These are phyloP conservation scores for Malacoraja senta DNA, from an alignment of 2,797 vertebrate genomes.

Conservation along the genomic window DNA sequence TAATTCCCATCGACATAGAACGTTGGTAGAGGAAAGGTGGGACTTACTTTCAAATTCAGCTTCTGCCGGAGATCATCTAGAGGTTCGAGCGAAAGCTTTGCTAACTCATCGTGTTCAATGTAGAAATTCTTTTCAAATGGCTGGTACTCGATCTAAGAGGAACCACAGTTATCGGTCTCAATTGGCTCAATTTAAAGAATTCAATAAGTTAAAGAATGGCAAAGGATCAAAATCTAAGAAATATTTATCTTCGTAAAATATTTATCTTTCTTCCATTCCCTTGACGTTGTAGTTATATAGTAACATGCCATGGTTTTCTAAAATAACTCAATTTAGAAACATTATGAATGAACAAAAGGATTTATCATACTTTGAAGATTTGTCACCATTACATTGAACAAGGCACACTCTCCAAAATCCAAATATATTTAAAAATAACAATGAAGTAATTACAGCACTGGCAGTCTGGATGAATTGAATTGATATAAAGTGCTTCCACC, in stretches of 20 bases:
- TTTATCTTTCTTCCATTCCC: no score
- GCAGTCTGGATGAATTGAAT: not conserved
- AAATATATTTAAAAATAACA: not conserved
- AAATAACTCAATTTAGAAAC: not conserved
- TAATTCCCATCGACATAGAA: not conserved
- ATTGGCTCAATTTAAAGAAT: not conserved
- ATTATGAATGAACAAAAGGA: not conserved
- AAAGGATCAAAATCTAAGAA: not conserved
- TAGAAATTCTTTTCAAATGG: constrained; percentile 98
- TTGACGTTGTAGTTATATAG: not conserved
- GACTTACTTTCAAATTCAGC: constrained; percentile 82
- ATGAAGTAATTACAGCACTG: not conserved
- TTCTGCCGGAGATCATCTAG: constrained; percentile 84
- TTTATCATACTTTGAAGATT: not conserved
- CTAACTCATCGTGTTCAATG: constrained; percentile 89
- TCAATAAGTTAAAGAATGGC: not conserved
- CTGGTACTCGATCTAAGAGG: constrained; percentile 84
- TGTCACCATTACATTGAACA: not conserved
- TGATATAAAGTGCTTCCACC: not conserved
- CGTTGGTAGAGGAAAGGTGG: not conserved
- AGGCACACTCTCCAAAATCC: not conserved
- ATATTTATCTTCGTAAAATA: not conserved
- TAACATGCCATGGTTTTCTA: not conserved
- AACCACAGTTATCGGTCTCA: constrained; percentile 8
- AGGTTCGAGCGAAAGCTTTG: constrained; percentile 70